Base-by-base conservation (phyloP, 2,113 vertebrate species). In the Petromus typicus region DNA sequence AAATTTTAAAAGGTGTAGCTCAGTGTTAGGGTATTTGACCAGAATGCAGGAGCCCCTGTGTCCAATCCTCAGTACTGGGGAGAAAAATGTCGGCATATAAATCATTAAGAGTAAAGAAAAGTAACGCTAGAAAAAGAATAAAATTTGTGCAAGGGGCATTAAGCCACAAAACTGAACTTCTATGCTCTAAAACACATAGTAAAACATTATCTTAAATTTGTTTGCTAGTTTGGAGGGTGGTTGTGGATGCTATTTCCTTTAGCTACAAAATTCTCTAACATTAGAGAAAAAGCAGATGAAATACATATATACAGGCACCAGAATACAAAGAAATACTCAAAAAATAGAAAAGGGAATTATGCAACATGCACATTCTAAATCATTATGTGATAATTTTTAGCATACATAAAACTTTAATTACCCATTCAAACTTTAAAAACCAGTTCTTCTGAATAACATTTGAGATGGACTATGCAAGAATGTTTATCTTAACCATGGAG, bases 361-460 rank as follows among this genome's bases (percentile, higher is more conserved):
- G 54, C 57, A 93, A 91, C 81, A 90, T 12, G 63, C n/a, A 57
- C 80, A 64, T 54, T 96, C 87, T 95, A 79, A 89, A 86, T 94
- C 67, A 94, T 64, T 37, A 56, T 79, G 75, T 51, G 84, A 91
- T 92, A 84, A 94, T 95, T 95, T n/a, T 97, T 87, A 97, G 90
- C 94, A 96, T 92, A 95, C 84, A 93, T 90, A 91, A 90, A 90
- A 89, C 30, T 34, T 32, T 91, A 93, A 97, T 95, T 94, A 87
- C 48, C 75, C 40, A 93, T 76, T 22, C 57, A 93, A 75, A 64
- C 81, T 90, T 93, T 96, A 54, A 54, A 88, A 95, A 82, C 80
- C 71, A 94, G 57, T 76, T 57, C 66, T 91, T 93, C 37, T 63
- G 71, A 92, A 90, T 76, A 96, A 93, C 86, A 48, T 48, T 83